Evolutionary conservation across 2,113 vertebrate species (phyloP).

Genomic region (Aphelocoma coerulescens): DNA sequence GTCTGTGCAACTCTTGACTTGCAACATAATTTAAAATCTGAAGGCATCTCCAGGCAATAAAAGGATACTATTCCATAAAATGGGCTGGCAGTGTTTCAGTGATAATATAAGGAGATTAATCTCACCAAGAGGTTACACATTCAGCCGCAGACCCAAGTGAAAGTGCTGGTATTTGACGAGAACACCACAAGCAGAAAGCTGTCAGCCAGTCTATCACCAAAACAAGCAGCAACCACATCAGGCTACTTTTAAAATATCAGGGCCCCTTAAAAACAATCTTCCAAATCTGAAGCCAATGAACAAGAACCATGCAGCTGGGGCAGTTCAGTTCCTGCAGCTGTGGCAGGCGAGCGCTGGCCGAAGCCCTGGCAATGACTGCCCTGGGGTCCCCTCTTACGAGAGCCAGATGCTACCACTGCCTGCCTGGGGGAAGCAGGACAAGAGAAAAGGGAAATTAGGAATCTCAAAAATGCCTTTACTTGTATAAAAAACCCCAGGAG

Average conservation of each 20-base stretch:
- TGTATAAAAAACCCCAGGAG: neutral
- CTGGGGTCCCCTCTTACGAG: neutral
- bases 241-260: neutral
- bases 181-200: neutral
- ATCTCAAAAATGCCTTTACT: neutral
- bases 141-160: neutral
- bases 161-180: neutral
- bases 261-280: neutral
- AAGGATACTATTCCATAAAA: neutral
- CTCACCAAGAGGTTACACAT: neutral
- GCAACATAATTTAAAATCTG: neutral
- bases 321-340: neutral
- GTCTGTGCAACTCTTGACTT: neutral
- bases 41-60: neutral
- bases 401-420: neutral
- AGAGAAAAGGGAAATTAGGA: neutral
- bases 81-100: neutral
- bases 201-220: neutral
- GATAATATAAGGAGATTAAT: neutral
- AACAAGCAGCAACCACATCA: neutral
- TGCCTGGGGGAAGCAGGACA: neutral
- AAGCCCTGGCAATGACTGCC: neutral
- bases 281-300: neutral
- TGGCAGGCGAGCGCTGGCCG: neutral
- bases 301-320: neutral